Percentiles rank a stretch among this genome's conserved stretches.
phyloP scores from a whole-genome alignment of 2,888 invertebrate genomes.

The Oeneis ivallda region DNA sequence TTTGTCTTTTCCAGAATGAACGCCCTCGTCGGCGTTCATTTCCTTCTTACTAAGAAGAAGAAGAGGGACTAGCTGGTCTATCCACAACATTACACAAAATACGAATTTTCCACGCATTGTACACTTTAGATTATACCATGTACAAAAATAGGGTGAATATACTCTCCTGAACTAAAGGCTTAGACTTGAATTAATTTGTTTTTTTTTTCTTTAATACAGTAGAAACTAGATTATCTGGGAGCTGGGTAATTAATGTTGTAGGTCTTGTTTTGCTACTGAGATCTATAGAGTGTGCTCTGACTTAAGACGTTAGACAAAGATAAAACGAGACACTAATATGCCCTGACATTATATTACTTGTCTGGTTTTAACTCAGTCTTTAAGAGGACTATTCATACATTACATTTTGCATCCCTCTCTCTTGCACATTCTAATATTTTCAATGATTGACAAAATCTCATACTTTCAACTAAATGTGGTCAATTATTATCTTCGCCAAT shows the following conservation, averaged over 20 bases:
- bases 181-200: slow-evolving; percentile 22
- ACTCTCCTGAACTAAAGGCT: slow-evolving; percentile 18
- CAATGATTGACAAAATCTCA: too few relatives aligned
- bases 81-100: slow-evolving; percentile 31
- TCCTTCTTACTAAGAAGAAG: slow-evolving; percentile 59
- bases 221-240: slow-evolving; percentile 38
- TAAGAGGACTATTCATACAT: too few relatives aligned
- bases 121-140: slow-evolving; percentile 19
- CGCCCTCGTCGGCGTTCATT: slow-evolving; percentile 66
- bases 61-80: slow-evolving; percentile 49
- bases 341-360: too few relatives aligned
- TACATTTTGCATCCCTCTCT: too few relatives aligned
- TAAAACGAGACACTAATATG: too few relatives aligned
- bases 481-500: too few relatives aligned
- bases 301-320: too few relatives aligned
- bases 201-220: slow-evolving; percentile 16
- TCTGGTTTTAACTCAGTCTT: too few relatives aligned
- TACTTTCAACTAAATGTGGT: too few relatives aligned
- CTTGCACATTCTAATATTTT: too few relatives aligned
- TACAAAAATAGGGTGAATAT: slow-evolving; percentile 21
- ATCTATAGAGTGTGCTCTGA: too few relatives aligned
- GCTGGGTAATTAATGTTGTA: slow-evolving; percentile 1
- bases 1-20: slow-evolving; percentile 66
- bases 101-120: slow-evolving; percentile 38
- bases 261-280: too few relatives aligned